Evolutionary conservation across 2,888 invertebrate genomes (phyloP), one percentile per base, ranked within the genome.

Genomic region (Fissipunctia ypsillon): DNA sequence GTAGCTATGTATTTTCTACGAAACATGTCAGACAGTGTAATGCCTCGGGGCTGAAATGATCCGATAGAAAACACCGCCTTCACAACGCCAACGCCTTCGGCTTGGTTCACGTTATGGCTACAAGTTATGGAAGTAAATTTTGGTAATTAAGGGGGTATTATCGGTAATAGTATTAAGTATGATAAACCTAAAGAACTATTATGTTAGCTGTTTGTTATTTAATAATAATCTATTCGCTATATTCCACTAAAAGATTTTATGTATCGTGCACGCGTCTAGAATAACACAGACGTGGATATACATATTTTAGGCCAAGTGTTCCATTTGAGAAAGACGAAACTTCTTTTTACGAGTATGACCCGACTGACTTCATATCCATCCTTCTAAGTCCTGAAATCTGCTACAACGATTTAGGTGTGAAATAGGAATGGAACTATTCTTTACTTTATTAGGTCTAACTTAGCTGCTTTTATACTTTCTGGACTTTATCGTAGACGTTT

Each of bases 361-460:
- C 14, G 2, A 22, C 48, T 41, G 0, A 48, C 35, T 65, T 69
- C 56, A 57, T 76, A 65, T 61, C 25, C 64, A 61, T 73, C 66
- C 71, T 64, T 59, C 56, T 63, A 66, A 59, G 45, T 61, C 38
- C n/a, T 81, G 28, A 73, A 76, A 69, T 78, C 64, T 54, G 60
- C 52, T 65, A 60, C 63, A 81, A 56, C 45, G 50, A 82, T 80
- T 73, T 78, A 76, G 63, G 70, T 83, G 70, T 65, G 65, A 85
- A 84, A 71, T 83, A 60, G 50, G 74, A 78, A 78, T 71, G 63
- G 65, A 78, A 73, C 70, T 64, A 65, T 75, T 76, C 83, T 66
- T 75, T 74, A 86, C 76, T 84, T 77, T 80, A 86, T 80, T 73
- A 82, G 80, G 64, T 73, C 76, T 77, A 77, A 85, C 73, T 82